Conservation (phyloP, 2,797 vertebrate genomes). For the Heliangelus exortis region DNA sequence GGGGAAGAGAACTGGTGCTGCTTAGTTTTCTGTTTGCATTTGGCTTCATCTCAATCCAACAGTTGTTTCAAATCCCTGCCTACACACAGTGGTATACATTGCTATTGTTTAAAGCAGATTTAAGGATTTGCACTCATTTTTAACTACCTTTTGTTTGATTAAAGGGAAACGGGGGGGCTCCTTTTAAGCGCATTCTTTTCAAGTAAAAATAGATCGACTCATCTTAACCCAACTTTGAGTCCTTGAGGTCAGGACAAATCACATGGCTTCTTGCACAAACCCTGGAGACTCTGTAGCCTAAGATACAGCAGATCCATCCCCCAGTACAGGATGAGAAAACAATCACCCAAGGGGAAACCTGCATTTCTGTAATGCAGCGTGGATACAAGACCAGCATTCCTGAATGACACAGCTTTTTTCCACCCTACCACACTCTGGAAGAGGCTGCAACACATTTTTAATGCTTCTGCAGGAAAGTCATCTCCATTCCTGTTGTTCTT, state of each 20-base stretch:
- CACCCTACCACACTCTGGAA: conserved; percentile 12
- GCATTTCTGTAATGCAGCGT: background rate
- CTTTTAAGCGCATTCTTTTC: background rate
- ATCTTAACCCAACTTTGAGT: background rate
- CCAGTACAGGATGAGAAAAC: background rate
- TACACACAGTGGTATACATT: conserved; percentile 38
- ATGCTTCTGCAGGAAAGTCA: background rate
- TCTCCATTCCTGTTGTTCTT: background rate
- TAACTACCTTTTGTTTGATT: conserved; percentile 56
- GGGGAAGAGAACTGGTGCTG: background rate
- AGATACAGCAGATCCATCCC: background rate
- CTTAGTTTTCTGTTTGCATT: conserved; percentile 12
- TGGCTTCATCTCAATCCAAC: conserved; percentile 34
- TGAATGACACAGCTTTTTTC: background rate
- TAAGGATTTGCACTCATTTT: conserved; percentile 58
- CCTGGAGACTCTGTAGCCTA: background rate
- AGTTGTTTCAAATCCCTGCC: conserved; percentile 62
- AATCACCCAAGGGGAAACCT: background rate
- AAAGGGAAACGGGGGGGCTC: conserved; percentile 7
- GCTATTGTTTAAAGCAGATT: conserved; percentile 68
- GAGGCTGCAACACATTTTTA: background rate
- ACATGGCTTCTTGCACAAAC: background rate
- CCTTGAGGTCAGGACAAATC: conserved; percentile 31
- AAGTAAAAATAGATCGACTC: conserved; percentile 51
- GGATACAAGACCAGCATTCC: background rate